Base-by-base conservation (phyloP, 2,888 invertebrate species). In the Papilio protenor region DNA sequence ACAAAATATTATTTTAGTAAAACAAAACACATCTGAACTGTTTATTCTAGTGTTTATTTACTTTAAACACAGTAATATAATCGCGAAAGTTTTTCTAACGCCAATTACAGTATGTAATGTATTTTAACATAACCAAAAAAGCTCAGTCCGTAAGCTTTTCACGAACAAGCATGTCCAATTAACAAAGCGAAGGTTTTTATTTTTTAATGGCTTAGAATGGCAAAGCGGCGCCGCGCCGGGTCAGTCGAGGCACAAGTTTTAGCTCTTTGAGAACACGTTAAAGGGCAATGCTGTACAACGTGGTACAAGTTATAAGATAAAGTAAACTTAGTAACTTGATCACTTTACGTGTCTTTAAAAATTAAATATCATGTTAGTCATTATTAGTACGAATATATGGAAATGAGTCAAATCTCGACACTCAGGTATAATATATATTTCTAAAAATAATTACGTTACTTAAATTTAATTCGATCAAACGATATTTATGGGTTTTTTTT, bases 111-210 rank as follows among this genome's bases (percentile, higher is more conserved):
- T n/a, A n/a, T 45, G 45, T 66, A n/a, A 45, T 12, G n/a, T 45
- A 69, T 21, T 12, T 69, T 12, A 69, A 69, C 66, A 45, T 40
- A 21, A 45, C 66, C 66, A 12, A 69, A 69, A 66, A 66, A 66
- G 33, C 40, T 40, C 33, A 66, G 87, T 88, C 84, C 84, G 40
- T 21, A 40, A 47, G 49, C 27, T 87, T 82, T 76, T 49, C 55
- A 61, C 85, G 88, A 89, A 89, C 89, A 89, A 85, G 85, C 87
- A 81, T 84, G 87, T 89, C 90, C 92, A 92, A 92, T 92, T 92
- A 92, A 90, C 87, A 85, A 83, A 82, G 80, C 77, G 80, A 78
- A 57, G n/a, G 21, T 73, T 77, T 69, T 77, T 79, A 77, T 77
- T 84, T 86, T 88, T 87, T 80, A 75, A 79, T 79, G 76, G 75